These are phyloP conservation scores for Drosophila tani DNA, from an alignment of 1,140 invertebrate species.

Conservation along the genomic window DNA sequence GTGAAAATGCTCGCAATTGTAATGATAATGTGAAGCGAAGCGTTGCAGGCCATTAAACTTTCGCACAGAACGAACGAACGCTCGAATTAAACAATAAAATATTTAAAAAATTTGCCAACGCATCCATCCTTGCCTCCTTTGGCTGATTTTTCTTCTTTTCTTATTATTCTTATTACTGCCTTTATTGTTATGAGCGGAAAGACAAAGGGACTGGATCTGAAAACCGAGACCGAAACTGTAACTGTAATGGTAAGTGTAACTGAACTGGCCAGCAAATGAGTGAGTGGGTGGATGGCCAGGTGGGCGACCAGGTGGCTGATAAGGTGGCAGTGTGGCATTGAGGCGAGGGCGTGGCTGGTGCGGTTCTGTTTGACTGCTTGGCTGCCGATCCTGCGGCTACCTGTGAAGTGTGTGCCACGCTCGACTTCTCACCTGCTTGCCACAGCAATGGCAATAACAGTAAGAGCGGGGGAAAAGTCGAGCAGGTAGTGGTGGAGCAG, in stretches of 20 bases:
- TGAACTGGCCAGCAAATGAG: conserved; percentile 26
- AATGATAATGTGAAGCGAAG: conserved; percentile 56
- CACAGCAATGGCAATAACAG: conserved; percentile 36
- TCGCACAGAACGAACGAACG: conserved; percentile 6
- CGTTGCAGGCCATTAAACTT: conserved; percentile 42
- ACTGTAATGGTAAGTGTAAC: conserved; percentile 38
- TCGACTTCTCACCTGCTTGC: conserved; percentile 48
- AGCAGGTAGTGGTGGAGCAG: not conserved
- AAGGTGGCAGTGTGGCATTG: not conserved
- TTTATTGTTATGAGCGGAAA: conserved; percentile 48
- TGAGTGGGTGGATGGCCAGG: not conserved
- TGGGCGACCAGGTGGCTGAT: conserved; percentile 2
- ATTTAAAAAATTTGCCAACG: conserved; percentile 57
- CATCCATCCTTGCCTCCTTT: conserved; percentile 6
- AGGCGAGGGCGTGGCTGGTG: conserved; percentile 12
- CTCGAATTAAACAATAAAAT: conserved; percentile 60
- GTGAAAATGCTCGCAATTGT: conserved; percentile 46
- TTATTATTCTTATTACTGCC: conserved; percentile 53
- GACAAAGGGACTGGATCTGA: conserved; percentile 43
- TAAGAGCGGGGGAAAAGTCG: conserved; percentile 7
- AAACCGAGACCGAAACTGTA: conserved; percentile 32
- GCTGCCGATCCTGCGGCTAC: conserved; percentile 41
- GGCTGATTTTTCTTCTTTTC: conserved; percentile 19
- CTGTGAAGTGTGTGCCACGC: conserved; percentile 37
- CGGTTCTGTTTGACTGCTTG: conserved; percentile 31